phyloP scores from a whole-genome alignment of 2,113 vertebrate genomes.

The Cynoglossus semilaevis region DNA sequence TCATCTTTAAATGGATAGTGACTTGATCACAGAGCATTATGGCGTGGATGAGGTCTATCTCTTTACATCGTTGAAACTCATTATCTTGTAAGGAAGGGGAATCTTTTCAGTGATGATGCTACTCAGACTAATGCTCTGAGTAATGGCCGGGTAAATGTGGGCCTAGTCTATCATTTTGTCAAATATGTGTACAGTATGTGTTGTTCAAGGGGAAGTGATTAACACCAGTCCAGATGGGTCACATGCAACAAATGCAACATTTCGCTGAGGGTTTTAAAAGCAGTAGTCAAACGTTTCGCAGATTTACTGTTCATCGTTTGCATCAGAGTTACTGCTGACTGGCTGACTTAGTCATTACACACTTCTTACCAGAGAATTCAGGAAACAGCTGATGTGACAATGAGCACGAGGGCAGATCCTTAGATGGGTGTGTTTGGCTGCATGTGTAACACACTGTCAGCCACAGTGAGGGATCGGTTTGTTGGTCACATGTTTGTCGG shows the following conservation, averaged over 20 bases:
- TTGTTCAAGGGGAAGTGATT: too few species aligned
- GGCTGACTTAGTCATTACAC: background rate
- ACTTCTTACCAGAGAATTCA: conserved; percentile 17
- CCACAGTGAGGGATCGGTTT: conserved; percentile 32
- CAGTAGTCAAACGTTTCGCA: too few species aligned
- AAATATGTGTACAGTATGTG: conserved; percentile 8
- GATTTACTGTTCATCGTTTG: background rate
- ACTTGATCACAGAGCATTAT: conserved; percentile 42
- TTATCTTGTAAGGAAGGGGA: conserved; percentile 49
- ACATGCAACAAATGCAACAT: conserved; percentile 2
- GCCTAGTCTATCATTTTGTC: conserved; percentile 21
- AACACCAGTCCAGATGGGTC: background rate
- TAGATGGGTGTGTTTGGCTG: conserved; percentile 34
- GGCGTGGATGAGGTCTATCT: conserved; percentile 44
- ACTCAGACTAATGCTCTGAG: conserved; percentile 32
- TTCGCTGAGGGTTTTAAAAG: too few species aligned
- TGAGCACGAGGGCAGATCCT: conserved; percentile 43
- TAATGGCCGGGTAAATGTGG: conserved; percentile 12
- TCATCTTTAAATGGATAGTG: conserved; percentile 34
- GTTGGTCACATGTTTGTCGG: conserved; percentile 63
- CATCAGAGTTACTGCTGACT: conserved; percentile 10
- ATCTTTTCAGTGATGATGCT: conserved; percentile 52
- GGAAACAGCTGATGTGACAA: conserved; percentile 63
- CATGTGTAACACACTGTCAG: conserved; percentile 44
- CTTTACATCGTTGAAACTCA: conserved; percentile 33